Base-by-base conservation (phyloP, 2,888 invertebrate genomes). In the Acleris holmiana region DNA sequence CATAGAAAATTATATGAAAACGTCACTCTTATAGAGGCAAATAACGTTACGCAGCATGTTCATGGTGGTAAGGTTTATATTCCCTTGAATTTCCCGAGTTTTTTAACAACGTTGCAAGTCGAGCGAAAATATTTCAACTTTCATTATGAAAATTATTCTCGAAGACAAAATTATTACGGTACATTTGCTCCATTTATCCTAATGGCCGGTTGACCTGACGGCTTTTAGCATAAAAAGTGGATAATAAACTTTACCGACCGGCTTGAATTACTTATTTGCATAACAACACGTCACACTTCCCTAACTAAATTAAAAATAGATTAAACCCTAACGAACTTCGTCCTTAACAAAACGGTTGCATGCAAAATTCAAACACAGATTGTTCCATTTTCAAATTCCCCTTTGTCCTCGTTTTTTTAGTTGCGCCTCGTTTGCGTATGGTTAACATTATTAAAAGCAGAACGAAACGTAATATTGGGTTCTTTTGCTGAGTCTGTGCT, bases 371-470 rank as follows among this genome's bases (percentile, higher is more conserved):
- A 69, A 71, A 72, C 71, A 64, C 61, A 59, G 67, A 68, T 70
- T 69, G 72, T 73, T 74, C 71, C 71, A 69, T 75, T 69, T 68
- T 70, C 71, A 68, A 68, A 68, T 60, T 70, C 62, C 48, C 60
- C 72, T 73, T 72, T 73, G 66, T 68, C 67, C 35, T 48, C 29
- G 60, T 66, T 72, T 75, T 76, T 73, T 72, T 71, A 70, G 70
- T 73, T 68, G 69, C 66, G 63, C 69, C 61, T 67, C 66, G 66
- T 69, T 73, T 63, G 67, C 55, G 61, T 71, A 71, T 73, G 71
- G 76, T 73, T 75, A 78, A 79, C 76, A 80, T 80, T 77, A 79
- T 76, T 80, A 78, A 79, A 80, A 76, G 67, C 56, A 48, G 59
- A 62, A 59, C 62, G 60, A 58, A 66, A 60, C 68, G 66, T 63